Base-by-base conservation (phyloP, 2,113 vertebrate genomes). In the Anser cygnoides region DNA sequence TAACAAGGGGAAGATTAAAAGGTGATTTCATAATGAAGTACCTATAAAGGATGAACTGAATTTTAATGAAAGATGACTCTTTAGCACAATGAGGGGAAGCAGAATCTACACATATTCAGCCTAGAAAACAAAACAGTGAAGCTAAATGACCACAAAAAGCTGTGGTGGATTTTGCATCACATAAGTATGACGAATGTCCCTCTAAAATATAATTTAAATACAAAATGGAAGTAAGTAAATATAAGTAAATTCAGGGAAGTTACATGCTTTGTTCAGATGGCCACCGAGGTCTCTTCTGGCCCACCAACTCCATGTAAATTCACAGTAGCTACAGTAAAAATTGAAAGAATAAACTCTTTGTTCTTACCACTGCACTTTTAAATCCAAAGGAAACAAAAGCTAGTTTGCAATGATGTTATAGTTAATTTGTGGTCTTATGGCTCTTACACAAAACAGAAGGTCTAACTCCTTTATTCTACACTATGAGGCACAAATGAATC, bases 81-180 rank as follows among this genome's bases (percentile, higher is more conserved):
- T 82, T 28, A 57, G 31, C 75, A 83, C 17, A 90, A 77, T 28
- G 22, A 84, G 25, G 25, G 63, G 65, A 86, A 90, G 58, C 16
- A 88, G 72, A 86, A 95, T 33, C 29, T 23, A 80, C 1, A 1
- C 25, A 50, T 41, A 74, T 35, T 75, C 73, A 90, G 71, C 22
- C 28, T n/a, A 81, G 59, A 92, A 94, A 90, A 37, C 74, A 92
- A 87, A 84, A 41, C 37, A 75, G 52, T 21, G 43, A 71, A 29
- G 43, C 35, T 57, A 83, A 83, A 44, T 83, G 77, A 86, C 29
- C 52, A 71, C 65, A 63, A 74, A 90, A 81, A 20, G 22, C 37
- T 55, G 29, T 4, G 10, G 87, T 43, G 29, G 17, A 62, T 72
- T 96, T 75, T 82, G 28, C 55, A 75, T n/a, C 16, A 58, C 39